Percentiles rank a stretch among this genome's conserved stretches.
These are phyloP conservation scores for Rhabdophis nuchalis DNA, from an alignment of 2,797 vertebrate species.

Conservation along the genomic window DNA sequence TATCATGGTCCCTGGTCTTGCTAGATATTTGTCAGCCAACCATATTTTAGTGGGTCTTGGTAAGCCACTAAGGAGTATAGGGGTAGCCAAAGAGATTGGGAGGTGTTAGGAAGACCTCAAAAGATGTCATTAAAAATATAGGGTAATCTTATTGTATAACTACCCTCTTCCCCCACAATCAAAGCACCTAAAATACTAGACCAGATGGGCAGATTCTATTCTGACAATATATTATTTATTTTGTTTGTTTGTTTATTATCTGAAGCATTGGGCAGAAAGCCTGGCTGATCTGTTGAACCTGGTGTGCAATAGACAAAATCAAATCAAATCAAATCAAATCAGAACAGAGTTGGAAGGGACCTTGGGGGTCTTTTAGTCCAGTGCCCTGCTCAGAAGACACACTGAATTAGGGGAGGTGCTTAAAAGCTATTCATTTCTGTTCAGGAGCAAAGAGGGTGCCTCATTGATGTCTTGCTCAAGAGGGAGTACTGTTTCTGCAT, in stretches of 20 bases:
- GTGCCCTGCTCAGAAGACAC: too few species aligned
- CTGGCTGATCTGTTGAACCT: background rate
- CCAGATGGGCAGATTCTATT: background rate
- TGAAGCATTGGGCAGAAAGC: background rate
- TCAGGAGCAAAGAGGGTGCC: background rate
- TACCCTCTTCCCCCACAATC: background rate
- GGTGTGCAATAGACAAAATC: too few species aligned
- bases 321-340: too few species aligned
- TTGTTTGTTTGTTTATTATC: too few species aligned
- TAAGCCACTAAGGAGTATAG: background rate
- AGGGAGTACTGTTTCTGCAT: too few species aligned
- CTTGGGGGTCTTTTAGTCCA: too few species aligned
- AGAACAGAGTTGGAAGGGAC: too few species aligned
- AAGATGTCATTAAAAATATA: background rate
- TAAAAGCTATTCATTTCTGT: background rate
- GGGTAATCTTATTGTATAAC: background rate
- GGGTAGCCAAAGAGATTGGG: background rate
- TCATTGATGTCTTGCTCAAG: background rate
- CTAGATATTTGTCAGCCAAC: background rate
- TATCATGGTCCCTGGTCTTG: background rate
- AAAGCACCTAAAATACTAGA: background rate
- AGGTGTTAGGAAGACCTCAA: background rate
- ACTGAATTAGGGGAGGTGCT: background rate
- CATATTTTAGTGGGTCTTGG: background rate
- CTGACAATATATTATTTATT: background rate